phyloP scores from a whole-genome alignment of 2,113 vertebrate species.

The Cheilinus undulatus region DNA sequence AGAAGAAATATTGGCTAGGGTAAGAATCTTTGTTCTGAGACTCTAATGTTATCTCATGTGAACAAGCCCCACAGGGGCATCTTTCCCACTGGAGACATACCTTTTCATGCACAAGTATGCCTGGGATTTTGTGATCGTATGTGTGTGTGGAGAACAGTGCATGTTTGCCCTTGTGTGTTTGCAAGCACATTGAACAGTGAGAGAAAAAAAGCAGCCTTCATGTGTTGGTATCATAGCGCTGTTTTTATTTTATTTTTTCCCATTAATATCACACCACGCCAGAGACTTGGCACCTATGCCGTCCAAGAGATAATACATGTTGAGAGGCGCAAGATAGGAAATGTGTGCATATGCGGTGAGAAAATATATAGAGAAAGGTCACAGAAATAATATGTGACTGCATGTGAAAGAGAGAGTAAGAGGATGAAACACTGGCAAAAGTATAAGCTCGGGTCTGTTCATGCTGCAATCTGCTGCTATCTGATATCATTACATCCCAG shows the following conservation, averaged over 20 bases:
- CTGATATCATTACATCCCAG: slow-evolving; percentile 21
- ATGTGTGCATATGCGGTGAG: slow-evolving; percentile 52
- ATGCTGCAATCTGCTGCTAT: slow-evolving; percentile 40
- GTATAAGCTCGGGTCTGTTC: slow-evolving; percentile 22
- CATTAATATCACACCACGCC: slow-evolving; percentile 44
- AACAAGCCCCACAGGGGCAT: slow-evolving; percentile 14
- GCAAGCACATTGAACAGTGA: not conserved
- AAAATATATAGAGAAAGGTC: slow-evolving; percentile 57
- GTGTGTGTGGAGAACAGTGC: slow-evolving; percentile 2
- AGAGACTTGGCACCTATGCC: slow-evolving; percentile 47
- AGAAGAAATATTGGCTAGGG: not conserved
- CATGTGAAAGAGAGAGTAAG: slow-evolving; percentile 16
- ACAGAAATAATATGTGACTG: slow-evolving; percentile 43
- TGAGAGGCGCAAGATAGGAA: slow-evolving; percentile 44
- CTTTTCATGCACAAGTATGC: slow-evolving; percentile 11
- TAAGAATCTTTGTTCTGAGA: slow-evolving; percentile 18
- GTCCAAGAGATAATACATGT: slow-evolving; percentile 45
- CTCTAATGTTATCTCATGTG: slow-evolving; percentile 27
- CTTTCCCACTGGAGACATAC: slow-evolving; percentile 23
- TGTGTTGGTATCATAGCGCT: slow-evolving; percentile 3
- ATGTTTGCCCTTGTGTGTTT: slow-evolving; percentile 23
- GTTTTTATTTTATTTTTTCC: slow-evolving; percentile 21
- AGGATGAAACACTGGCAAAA: slow-evolving; percentile 28
- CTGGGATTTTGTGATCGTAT: not conserved
- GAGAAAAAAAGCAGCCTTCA: not conserved